phyloP scores from a whole-genome alignment of 2,888 invertebrate genomes.

The Limnephilus auricula region DNA sequence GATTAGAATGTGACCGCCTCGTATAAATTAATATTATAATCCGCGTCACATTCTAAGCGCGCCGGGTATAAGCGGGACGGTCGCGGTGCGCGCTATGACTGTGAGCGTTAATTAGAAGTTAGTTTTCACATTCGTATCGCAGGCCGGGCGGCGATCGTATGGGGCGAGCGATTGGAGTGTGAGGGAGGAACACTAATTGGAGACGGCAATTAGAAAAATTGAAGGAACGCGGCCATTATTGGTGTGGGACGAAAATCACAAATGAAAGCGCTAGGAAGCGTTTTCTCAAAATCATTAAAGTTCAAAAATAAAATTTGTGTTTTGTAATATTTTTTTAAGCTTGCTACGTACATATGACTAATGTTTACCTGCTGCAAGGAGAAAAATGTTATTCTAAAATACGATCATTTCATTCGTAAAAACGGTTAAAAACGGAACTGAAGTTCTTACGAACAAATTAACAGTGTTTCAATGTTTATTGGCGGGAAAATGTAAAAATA shows the following conservation, averaged over 20 bases:
- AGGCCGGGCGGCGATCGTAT: background rate
- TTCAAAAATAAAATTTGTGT: no score
- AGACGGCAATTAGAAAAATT: slow-evolving; percentile 66
- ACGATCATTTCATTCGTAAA: no score
- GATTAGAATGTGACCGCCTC: background rate
- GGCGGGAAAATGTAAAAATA: no score
- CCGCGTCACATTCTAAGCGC: background rate
- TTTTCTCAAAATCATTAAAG: background rate
- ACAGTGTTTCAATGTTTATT: no score
- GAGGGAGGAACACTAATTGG: slow-evolving; percentile 64
- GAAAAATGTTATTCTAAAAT: no score
- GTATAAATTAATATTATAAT: slow-evolving; percentile 13
- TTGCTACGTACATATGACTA: no score
- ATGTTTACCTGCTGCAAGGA: no score
- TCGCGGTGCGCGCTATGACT: background rate
- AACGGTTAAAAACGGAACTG: no score
- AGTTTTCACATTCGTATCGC: slow-evolving; percentile 27
- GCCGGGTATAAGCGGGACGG: background rate
- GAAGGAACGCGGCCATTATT: slow-evolving; percentile 62
- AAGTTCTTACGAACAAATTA: no score
- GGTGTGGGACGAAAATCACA: slow-evolving; percentile 43
- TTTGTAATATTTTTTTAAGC: no score
- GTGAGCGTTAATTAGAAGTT: slow-evolving; percentile 15
- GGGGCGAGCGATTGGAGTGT: slow-evolving; percentile 54
- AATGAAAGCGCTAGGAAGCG: slow-evolving; percentile 30